Evolutionary conservation across 2,113 vertebrate genomes (phyloP), one percentile per base, ranked within the genome.

Genomic region (Entomyzon cyanotis): DNA sequence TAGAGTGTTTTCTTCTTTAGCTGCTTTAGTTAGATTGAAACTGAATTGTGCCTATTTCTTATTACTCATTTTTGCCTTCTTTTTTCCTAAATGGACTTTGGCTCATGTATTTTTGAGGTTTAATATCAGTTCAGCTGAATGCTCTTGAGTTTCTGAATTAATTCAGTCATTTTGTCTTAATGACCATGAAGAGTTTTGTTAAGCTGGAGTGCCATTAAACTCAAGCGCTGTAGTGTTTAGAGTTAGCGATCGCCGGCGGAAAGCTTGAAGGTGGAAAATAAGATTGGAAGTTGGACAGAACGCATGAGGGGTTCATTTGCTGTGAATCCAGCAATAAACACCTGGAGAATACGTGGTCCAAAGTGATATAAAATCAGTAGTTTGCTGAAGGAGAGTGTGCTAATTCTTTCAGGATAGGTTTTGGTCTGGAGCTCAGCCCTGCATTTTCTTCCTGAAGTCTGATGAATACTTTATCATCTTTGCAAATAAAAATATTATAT

Each of bases 91-190:
- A 95, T 65, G 94, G 73, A 95, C 87, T 90, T 92, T 79, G 86
- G 63, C 44, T 90, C 80, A 92, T 95, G 39, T 87, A 19, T 74
- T 95, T 93, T 78, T 94, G 94, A 93, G 65, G 64, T 42, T 92
- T 96, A 89, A 89, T 95, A 87, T 91, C 84, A 87, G 59, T 91
- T 96, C 77, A 89, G 31, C 81, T 73, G 74, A 96, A 96, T 64
- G 79, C 92, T 95, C 86, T 64, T 68, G 85, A 94, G 35, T 82
- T 96, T 22, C 76, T 93, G 83, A 97, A 94, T 97, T 97, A 97
- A 97, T 97, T 97, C 62, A 94, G 63, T 95, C 81, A 84, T 95
- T 96, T 97, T 96, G 56, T 91, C 60, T 96, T 96, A 96, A 93
- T 95, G 95, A 89, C 80, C 85, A 81, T 88, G 87, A 97, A 96